Conservation (phyloP, 2,113 vertebrate species). For the Fulica atra region DNA sequence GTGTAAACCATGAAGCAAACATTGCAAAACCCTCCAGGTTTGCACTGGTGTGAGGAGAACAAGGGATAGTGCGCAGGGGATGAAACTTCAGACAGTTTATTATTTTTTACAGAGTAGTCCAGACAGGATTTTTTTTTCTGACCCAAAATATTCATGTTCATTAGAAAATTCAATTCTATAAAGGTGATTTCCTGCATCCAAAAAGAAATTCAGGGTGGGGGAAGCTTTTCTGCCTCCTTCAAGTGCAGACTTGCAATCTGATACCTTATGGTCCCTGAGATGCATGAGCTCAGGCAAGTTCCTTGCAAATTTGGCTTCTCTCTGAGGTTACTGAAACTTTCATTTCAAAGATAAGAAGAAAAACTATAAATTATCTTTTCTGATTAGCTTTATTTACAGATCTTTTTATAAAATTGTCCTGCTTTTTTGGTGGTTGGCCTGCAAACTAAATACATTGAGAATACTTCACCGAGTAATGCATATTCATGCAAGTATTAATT, state of each 20-base stretch:
- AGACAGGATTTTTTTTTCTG: background rate
- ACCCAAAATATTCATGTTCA: background rate
- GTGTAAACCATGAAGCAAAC: background rate
- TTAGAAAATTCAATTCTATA: background rate
- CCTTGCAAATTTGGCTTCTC: background rate
- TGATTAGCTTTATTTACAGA: background rate
- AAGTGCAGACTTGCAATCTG: background rate
- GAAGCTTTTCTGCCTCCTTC: background rate
- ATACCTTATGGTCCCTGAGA: background rate
- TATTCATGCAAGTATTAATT: background rate
- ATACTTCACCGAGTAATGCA: background rate
- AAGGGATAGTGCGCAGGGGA: background rate
- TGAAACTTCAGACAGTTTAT: background rate
- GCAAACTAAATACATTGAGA: background rate
- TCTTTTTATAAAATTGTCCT: background rate
- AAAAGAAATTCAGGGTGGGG: background rate
- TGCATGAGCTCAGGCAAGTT: background rate
- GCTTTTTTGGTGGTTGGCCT: background rate
- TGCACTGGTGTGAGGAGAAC: fast-evolving
- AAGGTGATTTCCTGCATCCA: background rate
- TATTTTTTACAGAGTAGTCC: background rate
- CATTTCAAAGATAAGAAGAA: background rate
- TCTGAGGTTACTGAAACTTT: background rate
- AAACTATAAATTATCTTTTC: background rate
- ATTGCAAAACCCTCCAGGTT: background rate